Evolutionary conservation across 2,888 invertebrate species (phyloP), one percentile per base, ranked within the genome.

Genomic region (Chrysolina oricalcia): DNA sequence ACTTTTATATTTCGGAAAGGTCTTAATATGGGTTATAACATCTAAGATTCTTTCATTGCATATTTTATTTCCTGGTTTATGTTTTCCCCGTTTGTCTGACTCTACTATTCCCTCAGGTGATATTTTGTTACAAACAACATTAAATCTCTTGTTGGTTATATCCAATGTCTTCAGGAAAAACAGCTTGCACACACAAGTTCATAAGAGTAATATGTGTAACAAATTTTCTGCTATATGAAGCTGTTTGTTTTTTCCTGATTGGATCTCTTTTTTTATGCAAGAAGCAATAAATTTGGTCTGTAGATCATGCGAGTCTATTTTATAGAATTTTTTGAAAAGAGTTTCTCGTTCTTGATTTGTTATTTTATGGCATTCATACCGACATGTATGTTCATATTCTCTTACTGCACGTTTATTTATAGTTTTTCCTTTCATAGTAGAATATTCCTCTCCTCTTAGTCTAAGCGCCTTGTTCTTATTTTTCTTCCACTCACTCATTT

Each of bases 71-170:
- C n/a, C n/a, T n/a, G n/a, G n/a, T n/a, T n/a, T n/a, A n/a, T n/a
- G n/a, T n/a, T n/a, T n/a, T 40, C 40, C 48, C 5, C 13, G 9
- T 15, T 15, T 48, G 48, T 48, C 48, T 48, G 15, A 48, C n/a
- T 48, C 48, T n/a, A 48, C 48, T 48, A 48, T 48, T 15, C 48
- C 48, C 48, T 48, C 48, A 10, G 48, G 48, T 4, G 48, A 48
- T 48, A 48, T 48, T 15, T 48, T 48, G 11, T n/a, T n/a, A 48
- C n/a, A 15, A 48, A 48, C 48, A 48, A 48, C 48, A 48, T 13
- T 48, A n/a, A 48, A 48, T 48, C 11, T 48, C 13, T 15, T 15
- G 15, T n/a, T 48, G 48, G 48, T 48, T 40, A 40, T 40, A 40
- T 40, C 10, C 40, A 40, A 40, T 40, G 40, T 40, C 40, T 40